These are phyloP conservation scores for Rhaphigaster nebulosa DNA, from an alignment of 2,888 invertebrate genomes.

Conservation along the genomic window DNA sequence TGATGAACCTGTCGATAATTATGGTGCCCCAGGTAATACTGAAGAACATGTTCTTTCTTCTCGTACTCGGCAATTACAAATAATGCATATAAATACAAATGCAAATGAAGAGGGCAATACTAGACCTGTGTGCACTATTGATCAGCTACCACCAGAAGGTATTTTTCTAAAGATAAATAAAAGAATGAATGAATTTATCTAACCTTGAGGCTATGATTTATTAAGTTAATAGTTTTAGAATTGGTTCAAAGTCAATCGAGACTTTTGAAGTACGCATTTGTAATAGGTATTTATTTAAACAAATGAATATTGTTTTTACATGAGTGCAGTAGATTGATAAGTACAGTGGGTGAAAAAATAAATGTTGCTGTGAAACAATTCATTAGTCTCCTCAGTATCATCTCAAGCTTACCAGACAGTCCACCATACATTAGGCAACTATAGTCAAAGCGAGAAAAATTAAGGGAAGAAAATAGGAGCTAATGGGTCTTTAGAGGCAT, in stretches of 20 bases:
- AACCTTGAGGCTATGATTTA: not conserved
- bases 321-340: no score
- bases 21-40: conserved; percentile 34
- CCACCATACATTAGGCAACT: no score
- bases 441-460: no score
- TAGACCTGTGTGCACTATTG: conserved; percentile 48
- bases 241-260: not conserved
- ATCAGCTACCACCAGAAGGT: conserved; percentile 65
- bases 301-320: not conserved
- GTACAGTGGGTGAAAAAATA: no score
- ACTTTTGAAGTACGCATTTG: not conserved
- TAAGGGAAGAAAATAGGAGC: no score
- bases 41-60: conserved; percentile 65
- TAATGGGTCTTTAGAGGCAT: no score
- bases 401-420: no score
- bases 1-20: conserved; percentile 86
- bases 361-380: no score
- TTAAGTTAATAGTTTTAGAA: not conserved
- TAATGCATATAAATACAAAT: conserved; percentile 73
- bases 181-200: not conserved
- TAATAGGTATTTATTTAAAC: not conserved
- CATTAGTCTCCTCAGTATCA: no score
- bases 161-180: conserved; percentile 2
- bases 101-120: conserved; percentile 40
- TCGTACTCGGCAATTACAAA: conserved; percentile 73